Conservation (phyloP, 2,797 vertebrate species). For the Champsocephalus gunnari region DNA sequence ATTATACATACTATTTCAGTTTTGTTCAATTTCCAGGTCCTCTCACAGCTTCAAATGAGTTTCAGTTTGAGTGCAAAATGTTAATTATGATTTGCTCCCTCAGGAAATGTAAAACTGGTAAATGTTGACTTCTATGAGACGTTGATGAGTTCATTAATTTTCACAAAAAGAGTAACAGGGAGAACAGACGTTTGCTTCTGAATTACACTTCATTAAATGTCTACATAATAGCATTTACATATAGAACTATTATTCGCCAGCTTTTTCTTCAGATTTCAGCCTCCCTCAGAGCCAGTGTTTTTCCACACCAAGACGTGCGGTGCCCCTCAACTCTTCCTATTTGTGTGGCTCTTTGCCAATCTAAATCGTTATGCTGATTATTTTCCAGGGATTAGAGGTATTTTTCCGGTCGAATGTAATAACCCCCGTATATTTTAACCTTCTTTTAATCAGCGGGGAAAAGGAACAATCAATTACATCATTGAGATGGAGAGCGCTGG, state of each 20-base stretch:
- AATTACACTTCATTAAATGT: slow-evolving; percentile 23
- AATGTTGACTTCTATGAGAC: background rate
- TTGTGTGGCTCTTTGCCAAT: slow-evolving; percentile 65
- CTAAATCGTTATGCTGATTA: slow-evolving; percentile 77
- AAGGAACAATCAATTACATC: slow-evolving; percentile 83
- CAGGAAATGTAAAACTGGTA: background rate
- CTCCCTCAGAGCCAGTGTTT: slow-evolving; percentile 38
- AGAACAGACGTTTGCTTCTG: slow-evolving; percentile 19
- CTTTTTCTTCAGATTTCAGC: slow-evolving; percentile 32
- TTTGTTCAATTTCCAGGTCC: background rate
- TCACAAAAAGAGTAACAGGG: slow-evolving; percentile 11
- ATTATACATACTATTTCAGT: background rate
- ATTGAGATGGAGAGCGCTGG: slow-evolving; percentile 52
- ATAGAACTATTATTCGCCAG: slow-evolving; percentile 2
- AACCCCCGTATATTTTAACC: slow-evolving; percentile 77
- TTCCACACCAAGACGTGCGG: slow-evolving; percentile 52
- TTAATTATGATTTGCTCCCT: slow-evolving; percentile 7
- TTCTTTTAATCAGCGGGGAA: slow-evolving; percentile 84
- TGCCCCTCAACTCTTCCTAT: slow-evolving; percentile 47
- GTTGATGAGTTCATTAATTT: slow-evolving; percentile 26
- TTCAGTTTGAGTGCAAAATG: background rate
- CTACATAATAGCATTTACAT: slow-evolving; percentile 21
- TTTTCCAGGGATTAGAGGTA: slow-evolving; percentile 79
- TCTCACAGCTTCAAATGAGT: background rate
- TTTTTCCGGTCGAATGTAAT: slow-evolving; percentile 80